Percentiles rank a stretch among this genome's conserved stretches.
phyloP scores from a whole-genome alignment of 2,888 invertebrate genomes.

The Drosophila falleni region DNA sequence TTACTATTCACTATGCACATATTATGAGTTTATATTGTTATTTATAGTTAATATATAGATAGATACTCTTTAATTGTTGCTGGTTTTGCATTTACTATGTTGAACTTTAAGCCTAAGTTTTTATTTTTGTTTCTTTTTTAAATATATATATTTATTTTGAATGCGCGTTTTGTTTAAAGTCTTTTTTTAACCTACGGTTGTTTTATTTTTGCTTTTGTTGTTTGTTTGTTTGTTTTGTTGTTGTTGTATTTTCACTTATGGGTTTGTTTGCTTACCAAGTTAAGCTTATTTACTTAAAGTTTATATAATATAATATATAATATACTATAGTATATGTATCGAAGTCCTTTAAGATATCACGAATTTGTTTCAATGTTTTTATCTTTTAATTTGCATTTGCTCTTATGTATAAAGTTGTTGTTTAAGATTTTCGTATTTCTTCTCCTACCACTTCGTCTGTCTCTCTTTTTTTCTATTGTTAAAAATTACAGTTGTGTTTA shows the following conservation, averaged over 20 bases:
- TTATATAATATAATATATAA: slow-evolving; percentile 81
- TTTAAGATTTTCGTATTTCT: slow-evolving; percentile 73
- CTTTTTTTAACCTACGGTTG: slow-evolving; percentile 83
- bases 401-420: slow-evolving; percentile 78
- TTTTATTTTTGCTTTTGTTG: slow-evolving; percentile 56
- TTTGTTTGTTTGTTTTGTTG: background rate
- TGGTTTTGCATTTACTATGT: slow-evolving; percentile 68
- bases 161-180: slow-evolving; percentile 79
- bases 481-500: slow-evolving; percentile 77
- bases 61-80: slow-evolving; percentile 68
- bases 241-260: slow-evolving; percentile 69
- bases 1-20: slow-evolving; percentile 79
- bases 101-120: slow-evolving; percentile 73
- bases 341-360: slow-evolving; percentile 86
- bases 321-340: slow-evolving; percentile 86
- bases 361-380: slow-evolving; percentile 86
- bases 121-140: slow-evolving; percentile 41
- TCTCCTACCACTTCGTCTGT: slow-evolving; percentile 26
- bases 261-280: slow-evolving; percentile 67
- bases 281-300: slow-evolving; percentile 75
- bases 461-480: slow-evolving; percentile 68
- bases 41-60: slow-evolving; percentile 56
- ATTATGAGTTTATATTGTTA: slow-evolving; percentile 58
- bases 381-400: slow-evolving; percentile 83
- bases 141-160: slow-evolving; percentile 65